These are phyloP conservation scores for Ursus arctos DNA, from an alignment of 2,113 vertebrate species.

Conservation along the genomic window DNA sequence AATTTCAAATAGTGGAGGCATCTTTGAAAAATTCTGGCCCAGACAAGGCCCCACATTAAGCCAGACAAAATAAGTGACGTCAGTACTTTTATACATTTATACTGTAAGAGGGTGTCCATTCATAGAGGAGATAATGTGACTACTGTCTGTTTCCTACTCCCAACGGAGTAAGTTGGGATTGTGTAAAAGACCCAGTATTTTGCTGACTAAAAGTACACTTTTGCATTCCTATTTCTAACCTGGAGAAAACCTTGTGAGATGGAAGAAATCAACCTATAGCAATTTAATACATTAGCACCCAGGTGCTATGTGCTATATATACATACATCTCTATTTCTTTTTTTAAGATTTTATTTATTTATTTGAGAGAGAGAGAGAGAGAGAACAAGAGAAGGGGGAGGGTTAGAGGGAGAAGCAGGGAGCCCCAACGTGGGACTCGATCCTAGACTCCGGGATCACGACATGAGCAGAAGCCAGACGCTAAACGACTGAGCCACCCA, in stretches of 20 bases:
- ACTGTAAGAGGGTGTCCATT: not conserved
- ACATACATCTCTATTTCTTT: not conserved
- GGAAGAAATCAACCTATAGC: not conserved
- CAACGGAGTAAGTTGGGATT: not conserved
- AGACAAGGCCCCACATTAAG: conserved; percentile 17
- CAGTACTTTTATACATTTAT: not conserved
- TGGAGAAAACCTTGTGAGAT: conserved; percentile 18
- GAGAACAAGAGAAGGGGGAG: not conserved
- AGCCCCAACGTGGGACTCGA: not conserved
- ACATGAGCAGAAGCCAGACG: not conserved
- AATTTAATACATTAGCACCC: not conserved
- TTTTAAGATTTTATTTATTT: not conserved
- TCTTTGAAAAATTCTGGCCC: not conserved
- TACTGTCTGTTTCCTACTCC: not conserved
- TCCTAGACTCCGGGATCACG: not conserved
- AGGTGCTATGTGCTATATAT: not conserved
- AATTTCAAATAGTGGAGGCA: conserved; percentile 32
- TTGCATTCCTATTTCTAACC: not conserved
- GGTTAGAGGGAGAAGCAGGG: not conserved
- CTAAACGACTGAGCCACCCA: not conserved
- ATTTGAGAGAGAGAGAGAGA: not conserved
- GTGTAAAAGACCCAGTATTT: not conserved
- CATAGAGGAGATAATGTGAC: not conserved
- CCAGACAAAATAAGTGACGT: not conserved
- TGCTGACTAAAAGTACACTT: not conserved